Base-by-base conservation (phyloP, 2,797 vertebrate genomes). In the Cynopterus sphinx region DNA sequence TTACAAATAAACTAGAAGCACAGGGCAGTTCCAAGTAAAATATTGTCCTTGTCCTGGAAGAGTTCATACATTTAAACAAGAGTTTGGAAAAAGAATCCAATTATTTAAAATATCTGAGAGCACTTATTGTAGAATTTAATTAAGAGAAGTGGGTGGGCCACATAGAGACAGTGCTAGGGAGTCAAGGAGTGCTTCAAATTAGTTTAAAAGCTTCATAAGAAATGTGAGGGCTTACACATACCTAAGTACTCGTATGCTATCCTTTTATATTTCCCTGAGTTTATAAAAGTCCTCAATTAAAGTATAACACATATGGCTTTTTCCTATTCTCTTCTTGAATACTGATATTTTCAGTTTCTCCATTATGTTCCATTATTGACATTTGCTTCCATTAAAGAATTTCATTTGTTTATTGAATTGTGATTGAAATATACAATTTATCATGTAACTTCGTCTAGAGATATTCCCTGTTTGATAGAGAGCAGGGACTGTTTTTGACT, bases 381-480 rank as follows among this genome's bases (percentile, higher is more conserved):
- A 75, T 91, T 90, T 82, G 33, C 28, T 94, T 86, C 33, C 51
- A 68, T 55, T 85, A 74, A 95, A 77, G 7, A 78, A 36, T 90
- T 71, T 53, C 36, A 94, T 74, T 74, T 87, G 51, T 86, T 96
- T 9, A 61, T 36, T 68, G 70, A 36, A 2, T 91, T 94, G 53
- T 87, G 49, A 95, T 57, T 92, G 21, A 93, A 85, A 31, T 85
- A 59, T 31, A 15, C 31, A 10, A 78, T 41, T 81, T 83, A 51
- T 71, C 95, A 13, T 68, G 22, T 57, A 79, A 5, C 33, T 21
- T 86, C 33, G 77, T 65, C 31, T 59, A 83, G n/a, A 90, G 24
- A 59, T 55, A 79, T 92, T 96, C 16, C 28, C 24, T 91, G 91
- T 95, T 78, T 63, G 49, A 92, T 63, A 46, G 55, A 93, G 31